phyloP scores from a whole-genome alignment of 2,797 vertebrate species.

The Acanthopagrus latus region DNA sequence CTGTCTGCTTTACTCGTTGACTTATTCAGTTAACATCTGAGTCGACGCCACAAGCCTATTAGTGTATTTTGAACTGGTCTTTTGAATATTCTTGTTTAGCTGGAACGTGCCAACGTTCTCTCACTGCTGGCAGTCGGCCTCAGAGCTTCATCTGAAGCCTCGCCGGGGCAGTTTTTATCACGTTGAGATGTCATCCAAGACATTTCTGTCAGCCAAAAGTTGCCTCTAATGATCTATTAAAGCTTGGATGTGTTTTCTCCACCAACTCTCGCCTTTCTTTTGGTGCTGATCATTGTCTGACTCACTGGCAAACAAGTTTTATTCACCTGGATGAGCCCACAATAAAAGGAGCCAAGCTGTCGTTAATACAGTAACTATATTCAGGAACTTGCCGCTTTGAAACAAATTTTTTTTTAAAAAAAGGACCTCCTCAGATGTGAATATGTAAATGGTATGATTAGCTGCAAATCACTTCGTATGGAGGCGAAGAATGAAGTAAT shows the following conservation, averaged over 20 bases:
- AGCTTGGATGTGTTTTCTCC: slow-evolving; percentile 39
- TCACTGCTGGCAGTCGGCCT: slow-evolving; percentile 56
- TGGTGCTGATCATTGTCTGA: slow-evolving; percentile 17
- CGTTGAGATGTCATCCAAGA: slow-evolving; percentile 66
- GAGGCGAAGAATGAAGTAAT: slow-evolving; percentile 64
- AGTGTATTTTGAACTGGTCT: slow-evolving; percentile 44
- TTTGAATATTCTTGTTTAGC: slow-evolving; percentile 48
- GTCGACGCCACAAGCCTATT: slow-evolving; percentile 27
- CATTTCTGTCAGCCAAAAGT: slow-evolving; percentile 59
- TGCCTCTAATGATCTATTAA: slow-evolving; percentile 66
- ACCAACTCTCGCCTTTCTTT: slow-evolving; percentile 38
- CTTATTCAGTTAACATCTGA: slow-evolving; percentile 39
- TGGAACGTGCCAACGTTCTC: slow-evolving; percentile 48
- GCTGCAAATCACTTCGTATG: slow-evolving; percentile 57
- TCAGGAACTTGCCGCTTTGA: slow-evolving; percentile 9
- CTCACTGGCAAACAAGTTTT: slow-evolving; percentile 19
- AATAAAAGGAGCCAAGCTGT: background rate
- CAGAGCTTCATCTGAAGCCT: slow-evolving; percentile 62
- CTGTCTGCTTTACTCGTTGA: background rate
- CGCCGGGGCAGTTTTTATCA: slow-evolving; percentile 60
- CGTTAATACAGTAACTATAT: background rate
- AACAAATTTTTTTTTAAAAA: too few relatives aligned
- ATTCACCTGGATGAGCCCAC: slow-evolving; percentile 20
- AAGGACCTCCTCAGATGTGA: background rate
- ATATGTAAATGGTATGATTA: slow-evolving; percentile 52